Percentiles rank a stretch among this genome's conserved stretches.
Evolutionary conservation across 1,140 invertebrate species (phyloP).

Genomic region (Drosophila nasuta): DNA sequence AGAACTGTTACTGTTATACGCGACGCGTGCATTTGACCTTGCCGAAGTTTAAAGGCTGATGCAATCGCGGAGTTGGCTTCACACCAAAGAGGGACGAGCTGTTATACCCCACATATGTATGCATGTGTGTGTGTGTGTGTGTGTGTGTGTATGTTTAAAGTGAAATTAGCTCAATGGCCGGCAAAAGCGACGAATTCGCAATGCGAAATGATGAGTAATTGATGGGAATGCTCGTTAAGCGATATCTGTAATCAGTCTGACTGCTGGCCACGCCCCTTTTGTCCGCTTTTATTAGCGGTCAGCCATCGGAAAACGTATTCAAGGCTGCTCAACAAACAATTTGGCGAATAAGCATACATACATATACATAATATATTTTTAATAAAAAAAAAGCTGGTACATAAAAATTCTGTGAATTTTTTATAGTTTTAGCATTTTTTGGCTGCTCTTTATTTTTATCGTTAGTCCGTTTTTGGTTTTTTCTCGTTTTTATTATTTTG

Average conservation of each 20-base stretch:
- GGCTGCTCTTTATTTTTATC: constrained; percentile 2
- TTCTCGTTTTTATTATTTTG: background rate
- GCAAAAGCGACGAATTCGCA: constrained; percentile 7
- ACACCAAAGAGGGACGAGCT: background rate
- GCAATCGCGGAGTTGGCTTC: constrained; percentile 30
- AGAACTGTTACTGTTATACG: constrained; percentile 43
- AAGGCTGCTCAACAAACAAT: constrained; percentile 7
- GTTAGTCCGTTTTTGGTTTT: constrained; percentile 4
- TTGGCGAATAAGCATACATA: constrained; percentile 6
- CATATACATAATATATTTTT: background rate
- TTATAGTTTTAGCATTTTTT: constrained; percentile 9
- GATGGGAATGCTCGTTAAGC: background rate
- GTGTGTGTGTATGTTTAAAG: background rate
- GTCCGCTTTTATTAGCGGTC: background rate
- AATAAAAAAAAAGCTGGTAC: background rate
- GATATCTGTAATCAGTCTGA: background rate
- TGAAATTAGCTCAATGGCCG: constrained; percentile 22
- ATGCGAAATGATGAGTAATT: constrained; percentile 15
- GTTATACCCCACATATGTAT: background rate
- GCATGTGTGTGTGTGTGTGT: background rate
- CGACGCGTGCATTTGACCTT: constrained; percentile 44
- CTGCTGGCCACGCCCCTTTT: constrained; percentile 11
- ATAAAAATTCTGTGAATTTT: constrained; percentile 6
- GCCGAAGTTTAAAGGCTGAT: constrained; percentile 55
- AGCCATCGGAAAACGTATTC: constrained; percentile 6